Evolutionary conservation across 2,888 invertebrate genomes (phyloP).

Genomic region (Clanis bilineata): DNA sequence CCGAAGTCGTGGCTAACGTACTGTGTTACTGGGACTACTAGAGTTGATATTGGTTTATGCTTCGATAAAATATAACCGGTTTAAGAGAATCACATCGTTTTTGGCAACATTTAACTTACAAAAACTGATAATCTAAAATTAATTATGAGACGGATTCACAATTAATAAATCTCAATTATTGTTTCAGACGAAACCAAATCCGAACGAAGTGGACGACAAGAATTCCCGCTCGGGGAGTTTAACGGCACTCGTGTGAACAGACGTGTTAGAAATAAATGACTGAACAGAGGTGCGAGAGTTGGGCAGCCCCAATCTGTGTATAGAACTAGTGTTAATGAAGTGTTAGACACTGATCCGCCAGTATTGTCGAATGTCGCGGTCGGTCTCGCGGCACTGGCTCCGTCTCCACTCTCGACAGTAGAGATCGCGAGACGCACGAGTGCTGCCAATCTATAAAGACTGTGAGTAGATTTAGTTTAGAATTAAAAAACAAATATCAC

Average conservation of each 20-base stretch:
- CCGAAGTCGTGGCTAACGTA: too few relatives aligned
- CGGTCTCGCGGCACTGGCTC: neutral
- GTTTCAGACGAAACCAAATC: constrained; percentile 53
- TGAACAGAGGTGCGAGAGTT: constrained; percentile 17
- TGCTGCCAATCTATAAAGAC: constrained; percentile 62
- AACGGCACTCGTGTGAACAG: constrained; percentile 67
- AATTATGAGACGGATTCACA: neutral
- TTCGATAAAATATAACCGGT: too few relatives aligned
- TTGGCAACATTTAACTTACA: too few relatives aligned
- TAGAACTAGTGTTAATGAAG: constrained; percentile 33
- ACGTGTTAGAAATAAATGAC: constrained; percentile 18
- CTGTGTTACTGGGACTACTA: too few relatives aligned
- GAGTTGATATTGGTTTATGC: too few relatives aligned
- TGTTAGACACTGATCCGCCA: constrained; percentile 35
- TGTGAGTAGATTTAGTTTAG: constrained; percentile 51
- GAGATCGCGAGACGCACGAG: constrained; percentile 22
- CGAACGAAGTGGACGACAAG: constrained; percentile 50
- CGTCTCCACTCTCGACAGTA: neutral
- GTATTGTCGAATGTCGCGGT: constrained; percentile 29
- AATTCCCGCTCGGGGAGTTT: constrained; percentile 67
- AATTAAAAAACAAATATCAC: constrained; percentile 34
- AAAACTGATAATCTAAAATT: neutral
- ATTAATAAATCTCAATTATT: constrained; percentile 15
- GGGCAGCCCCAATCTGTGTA: constrained; percentile 33
- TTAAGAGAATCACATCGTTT: too few relatives aligned